Base-by-base conservation (phyloP, 2,888 invertebrate species). In the Neria commutata region DNA sequence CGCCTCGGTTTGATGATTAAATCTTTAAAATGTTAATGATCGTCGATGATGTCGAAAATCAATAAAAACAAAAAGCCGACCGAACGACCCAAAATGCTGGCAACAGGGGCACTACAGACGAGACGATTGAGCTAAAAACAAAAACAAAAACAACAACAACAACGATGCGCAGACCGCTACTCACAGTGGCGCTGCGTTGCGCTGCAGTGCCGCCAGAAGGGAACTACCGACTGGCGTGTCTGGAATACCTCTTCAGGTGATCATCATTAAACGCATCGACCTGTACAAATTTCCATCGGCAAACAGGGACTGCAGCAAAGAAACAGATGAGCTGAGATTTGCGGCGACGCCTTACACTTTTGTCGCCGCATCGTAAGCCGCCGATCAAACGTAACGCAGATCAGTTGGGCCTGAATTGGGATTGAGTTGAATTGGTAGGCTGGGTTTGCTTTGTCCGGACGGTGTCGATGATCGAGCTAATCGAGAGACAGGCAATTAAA, bases 1-100 rank as follows among this genome's bases (percentile, higher is more conserved):
- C 76, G 75, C 75, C 77, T 72, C 71, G 69, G 74, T 74, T 72
- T 70, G 74, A 70, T 75, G 77, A 75, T 68, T 74, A 74, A 77
- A 75, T 77, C 72, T 64, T 71, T 66, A 73, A 72, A 52, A 74
- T 74, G 69, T 74, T 72, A 72, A 74, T 72, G 74, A 72, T 64
- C 73, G n/a, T n/a, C 71, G 72, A 71, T 58, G 68, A 70, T 49
- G 69, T 65, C 62, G 70, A 42, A 42, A 19, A 37, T 17, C 19
- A 34, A 21, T n/a, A 51, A 21, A 51, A 26, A 33, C 8, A 21
- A 34, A 34, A 33, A 14, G 21, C 16, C 19, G 8, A n/a, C 42
- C 2, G 19, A 2, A 42, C 14, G 16, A 14, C 42, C n/a, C 42
- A 42, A 6, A 33, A 14, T 10, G 33, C 8, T 68, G 58, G 65